Evolutionary conservation across 2,113 vertebrate species (phyloP), one percentile per base, ranked within the genome.

Genomic region (Melospiza melodia): DNA sequence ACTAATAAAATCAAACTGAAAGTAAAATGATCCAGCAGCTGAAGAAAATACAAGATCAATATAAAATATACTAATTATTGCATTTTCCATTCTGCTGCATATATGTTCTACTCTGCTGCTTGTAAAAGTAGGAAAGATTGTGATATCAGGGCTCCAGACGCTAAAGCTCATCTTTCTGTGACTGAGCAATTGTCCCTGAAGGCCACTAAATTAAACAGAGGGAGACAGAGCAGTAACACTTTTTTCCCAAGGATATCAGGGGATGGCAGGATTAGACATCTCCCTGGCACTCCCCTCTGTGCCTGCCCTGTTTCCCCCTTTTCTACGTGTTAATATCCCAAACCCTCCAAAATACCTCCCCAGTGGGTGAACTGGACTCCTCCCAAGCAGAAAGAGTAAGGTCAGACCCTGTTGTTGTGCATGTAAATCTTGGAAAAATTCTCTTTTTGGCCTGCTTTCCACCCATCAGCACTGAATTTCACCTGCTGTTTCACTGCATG

Each of bases 41-140:
- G 44, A 73, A 30, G 44, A 93, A 91, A 94, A 89, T 67, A 35
- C 30, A 95, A 95, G 91, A 95, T 93, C 87, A 73, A 88, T 82
- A 93, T 22, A 92, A 96, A 89, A 35, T 4, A 25, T 55, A 79
- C 74, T 85, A 82, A 94, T 94, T 90, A 94, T 17, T 76, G 65
- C 27, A 41, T 93, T 84, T 84, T 93, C 27, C 44, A 41, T 91
- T 84, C 67, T 0, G 0, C 43, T 84, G 69, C 48, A 44, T 58
- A 1, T 59, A 16, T 63, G 43, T 79, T 76, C 71, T 72, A 39
- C 14, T 77, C 31, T 67, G 61, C 35, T n/a, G 55, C 71, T 76
- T 84, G 35, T n/a, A 92, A 89, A 92, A 85, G 37, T 51, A 85
- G 44, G 27, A 65, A 95, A 91, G 31, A 33, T 82, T 84, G 67